phyloP scores from a whole-genome alignment of 2,797 vertebrate genomes.

The Gymnothorax javanicus region DNA sequence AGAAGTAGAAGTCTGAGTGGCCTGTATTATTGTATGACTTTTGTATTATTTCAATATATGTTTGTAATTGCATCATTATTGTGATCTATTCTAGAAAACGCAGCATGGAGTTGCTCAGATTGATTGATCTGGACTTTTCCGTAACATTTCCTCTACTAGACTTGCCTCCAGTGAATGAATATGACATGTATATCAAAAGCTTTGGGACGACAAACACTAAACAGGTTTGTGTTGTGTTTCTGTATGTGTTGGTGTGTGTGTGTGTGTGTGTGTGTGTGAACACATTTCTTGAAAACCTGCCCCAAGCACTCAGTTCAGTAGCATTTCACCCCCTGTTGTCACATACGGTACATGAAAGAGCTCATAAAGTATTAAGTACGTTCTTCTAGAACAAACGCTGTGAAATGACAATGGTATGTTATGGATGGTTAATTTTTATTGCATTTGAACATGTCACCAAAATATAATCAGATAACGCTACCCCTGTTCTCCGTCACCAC shows the following conservation, averaged over 20 bases:
- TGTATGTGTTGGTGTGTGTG: not conserved
- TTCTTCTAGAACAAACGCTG: not conserved
- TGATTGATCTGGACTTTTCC: slow-evolving; percentile 93
- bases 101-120: slow-evolving; percentile 82
- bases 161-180: slow-evolving; percentile 89
- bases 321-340: not conserved
- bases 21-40: not conserved
- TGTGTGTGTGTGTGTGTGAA: not conserved
- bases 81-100: slow-evolving; percentile 75
- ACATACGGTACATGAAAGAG: not conserved
- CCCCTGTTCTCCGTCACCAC: not conserved
- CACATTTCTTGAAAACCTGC: not conserved
- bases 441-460: not conserved
- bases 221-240: slow-evolving; percentile 71
- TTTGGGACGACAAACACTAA: slow-evolving; percentile 90
- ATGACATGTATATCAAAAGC: slow-evolving; percentile 94
- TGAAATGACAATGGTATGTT: not conserved
- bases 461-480: not conserved
- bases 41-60: not conserved
- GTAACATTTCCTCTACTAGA: slow-evolving; percentile 83
- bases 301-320: not conserved
- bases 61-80: not conserved
- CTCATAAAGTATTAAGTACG: not conserved
- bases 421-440: not conserved
- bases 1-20: not conserved